Conservation (phyloP, 2,888 invertebrate species). For the Hydrotaea cyrtoneurina region DNA sequence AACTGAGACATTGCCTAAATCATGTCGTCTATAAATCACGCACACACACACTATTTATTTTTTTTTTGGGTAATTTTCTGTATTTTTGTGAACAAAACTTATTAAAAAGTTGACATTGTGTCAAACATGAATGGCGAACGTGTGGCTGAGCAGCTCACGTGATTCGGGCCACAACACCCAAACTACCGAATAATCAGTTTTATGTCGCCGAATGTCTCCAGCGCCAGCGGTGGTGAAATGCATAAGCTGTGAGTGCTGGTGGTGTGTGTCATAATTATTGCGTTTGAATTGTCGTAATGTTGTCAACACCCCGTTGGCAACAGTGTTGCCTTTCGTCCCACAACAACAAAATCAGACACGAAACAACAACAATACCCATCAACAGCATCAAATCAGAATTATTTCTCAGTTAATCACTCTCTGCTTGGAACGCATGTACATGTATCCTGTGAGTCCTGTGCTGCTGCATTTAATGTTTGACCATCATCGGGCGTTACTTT, state of each 20-base stretch:
- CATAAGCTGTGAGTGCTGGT: neutral
- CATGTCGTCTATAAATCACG: conserved; percentile 26
- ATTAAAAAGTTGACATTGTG: conserved; percentile 50
- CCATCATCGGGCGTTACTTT: conserved; percentile 33
- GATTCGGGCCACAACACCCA: conserved; percentile 6
- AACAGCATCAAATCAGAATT: conserved; percentile 38
- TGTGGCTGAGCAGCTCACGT: conserved; percentile 11
- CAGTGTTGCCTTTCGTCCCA: conserved; percentile 49
- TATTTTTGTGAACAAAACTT: conserved; percentile 38
- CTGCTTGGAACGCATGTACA: conserved; percentile 22
- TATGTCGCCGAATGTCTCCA: neutral
- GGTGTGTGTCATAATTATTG: conserved; percentile 69
- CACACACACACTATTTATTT: neutral
- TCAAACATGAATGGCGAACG: conserved; percentile 40
- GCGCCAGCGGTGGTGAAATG: neutral
- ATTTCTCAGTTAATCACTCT: conserved; percentile 59
- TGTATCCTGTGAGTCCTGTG: neutral
- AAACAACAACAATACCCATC: conserved; percentile 39
- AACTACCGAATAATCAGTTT: conserved; percentile 43
- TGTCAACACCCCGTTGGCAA: conserved; percentile 70
- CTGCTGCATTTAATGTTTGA: conserved; percentile 45
- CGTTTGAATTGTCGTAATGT: conserved; percentile 68
- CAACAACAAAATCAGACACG: neutral
- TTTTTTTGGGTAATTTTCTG: conserved; percentile 8
- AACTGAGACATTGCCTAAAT: conserved; percentile 23